A percentile compares a stretch with the other conserved stretches of the same genome.
phyloP scores from a whole-genome alignment of 2,113 vertebrate species.

The Danio rerio region GRCz12tu NC_133194.1:17493501-17494000 shows the following conservation, averaged over 20 bases:
- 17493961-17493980: background rate
- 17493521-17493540: background rate
- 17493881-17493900: background rate
- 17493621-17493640: background rate
- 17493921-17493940: background rate
- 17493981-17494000: background rate
- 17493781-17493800: background rate
- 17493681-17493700: background rate
- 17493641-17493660: conserved; percentile 24
- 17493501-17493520: background rate
- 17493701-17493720: conserved; percentile 28
- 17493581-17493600: background rate
- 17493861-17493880: background rate
- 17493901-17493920: background rate
- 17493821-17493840: conserved; percentile 13
- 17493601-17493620: conserved; percentile 22
- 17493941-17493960: background rate
- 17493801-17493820: conserved; percentile 5
- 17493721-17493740: conserved; percentile 21
- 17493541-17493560: background rate
- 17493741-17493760: background rate
- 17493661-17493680: background rate
- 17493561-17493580: conserved; percentile 27
- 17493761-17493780: conserved; percentile 20
- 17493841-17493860: conserved; percentile 4